A percentile compares a stretch with the other conserved stretches of the same genome.
Evolutionary conservation across 2,113 vertebrate genomes (phyloP).

Genomic region (Camarhynchus parvulus): DNA sequence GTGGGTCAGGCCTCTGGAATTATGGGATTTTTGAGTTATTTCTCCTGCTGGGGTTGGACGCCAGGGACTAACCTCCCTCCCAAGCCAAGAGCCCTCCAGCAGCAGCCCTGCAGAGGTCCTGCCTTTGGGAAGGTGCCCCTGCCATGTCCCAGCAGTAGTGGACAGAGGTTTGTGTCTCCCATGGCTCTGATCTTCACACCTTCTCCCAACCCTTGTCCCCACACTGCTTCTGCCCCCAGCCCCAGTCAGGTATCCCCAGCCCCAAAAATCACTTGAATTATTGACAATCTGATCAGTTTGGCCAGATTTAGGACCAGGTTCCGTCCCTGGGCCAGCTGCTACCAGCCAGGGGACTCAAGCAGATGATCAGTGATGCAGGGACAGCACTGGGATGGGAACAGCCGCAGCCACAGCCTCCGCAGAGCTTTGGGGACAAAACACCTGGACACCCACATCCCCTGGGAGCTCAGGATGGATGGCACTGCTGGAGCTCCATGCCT

Average conservation of each 20-base stretch:
- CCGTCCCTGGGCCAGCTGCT: neutral
- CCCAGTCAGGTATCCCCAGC: neutral
- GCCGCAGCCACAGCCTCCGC: fast-evolving
- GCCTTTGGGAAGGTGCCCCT: neutral
- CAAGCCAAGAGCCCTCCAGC: too few species aligned
- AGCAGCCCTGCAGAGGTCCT: neutral
- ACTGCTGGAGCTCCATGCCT: fast-evolving
- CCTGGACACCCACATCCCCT: neutral
- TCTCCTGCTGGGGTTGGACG: neutral
- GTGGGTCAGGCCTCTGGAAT: neutral
- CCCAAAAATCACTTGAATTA: neutral
- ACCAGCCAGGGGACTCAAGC: neutral
- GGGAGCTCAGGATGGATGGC: fast-evolving
- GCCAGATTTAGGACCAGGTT: neutral
- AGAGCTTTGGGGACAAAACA: neutral
- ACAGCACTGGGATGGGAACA: neutral
- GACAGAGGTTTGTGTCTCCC: neutral
- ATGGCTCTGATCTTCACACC: neutral
- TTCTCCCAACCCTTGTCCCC: neutral
- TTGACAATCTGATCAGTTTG: neutral
- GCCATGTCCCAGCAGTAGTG: neutral
- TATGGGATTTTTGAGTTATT: neutral
- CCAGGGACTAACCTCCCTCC: neutral
- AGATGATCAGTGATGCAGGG: fast-evolving
- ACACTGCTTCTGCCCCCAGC: neutral